A percentile compares a stretch with the other conserved stretches of the same genome.
Evolutionary conservation across 2,888 invertebrate genomes (phyloP).

Genomic region (Pseudococcus longispinus): DNA sequence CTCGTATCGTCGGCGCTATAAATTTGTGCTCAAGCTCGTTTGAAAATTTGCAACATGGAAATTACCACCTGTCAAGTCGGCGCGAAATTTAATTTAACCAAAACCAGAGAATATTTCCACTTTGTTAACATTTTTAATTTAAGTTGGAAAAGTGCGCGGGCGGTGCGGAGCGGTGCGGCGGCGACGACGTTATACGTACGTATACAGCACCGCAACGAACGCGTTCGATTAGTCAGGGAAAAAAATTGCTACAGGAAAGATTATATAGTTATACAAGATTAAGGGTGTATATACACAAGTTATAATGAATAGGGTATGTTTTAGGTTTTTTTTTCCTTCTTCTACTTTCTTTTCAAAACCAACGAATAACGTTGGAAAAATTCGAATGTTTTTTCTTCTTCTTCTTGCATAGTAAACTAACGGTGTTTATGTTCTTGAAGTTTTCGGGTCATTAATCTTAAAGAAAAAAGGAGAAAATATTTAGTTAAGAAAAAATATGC

Average conservation of each 20-base stretch:
- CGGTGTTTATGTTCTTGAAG: constrained; percentile 59
- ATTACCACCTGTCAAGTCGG: constrained; percentile 28
- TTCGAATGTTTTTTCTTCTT: constrained; percentile 52
- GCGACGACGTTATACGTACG: background rate
- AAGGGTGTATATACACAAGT: constrained; percentile 51
- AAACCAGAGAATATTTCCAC: constrained; percentile 44
- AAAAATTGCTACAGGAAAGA: constrained; percentile 44
- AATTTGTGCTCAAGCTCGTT: background rate
- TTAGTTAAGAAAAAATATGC: constrained; percentile 55
- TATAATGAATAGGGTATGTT: constrained; percentile 50
- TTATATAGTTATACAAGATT: constrained; percentile 50
- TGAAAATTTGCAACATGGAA: background rate
- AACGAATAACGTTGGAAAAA: constrained; percentile 49
- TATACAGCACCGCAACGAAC: background rate
- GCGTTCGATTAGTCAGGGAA: constrained; percentile 47
- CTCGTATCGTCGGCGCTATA: background rate
- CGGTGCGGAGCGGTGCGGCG: background rate
- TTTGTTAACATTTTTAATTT: constrained; percentile 49
- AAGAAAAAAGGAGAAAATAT: constrained; percentile 56
- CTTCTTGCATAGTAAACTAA: constrained; percentile 54
- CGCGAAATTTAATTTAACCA: background rate
- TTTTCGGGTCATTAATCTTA: constrained; percentile 59
- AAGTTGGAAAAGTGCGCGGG: constrained; percentile 9
- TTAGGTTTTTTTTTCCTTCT: constrained; percentile 13
- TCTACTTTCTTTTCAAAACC: constrained; percentile 32